Evolutionary conservation across 2,888 invertebrate genomes (phyloP), one percentile per base, ranked within the genome.

Genomic region (Pammene fasciana): DNA sequence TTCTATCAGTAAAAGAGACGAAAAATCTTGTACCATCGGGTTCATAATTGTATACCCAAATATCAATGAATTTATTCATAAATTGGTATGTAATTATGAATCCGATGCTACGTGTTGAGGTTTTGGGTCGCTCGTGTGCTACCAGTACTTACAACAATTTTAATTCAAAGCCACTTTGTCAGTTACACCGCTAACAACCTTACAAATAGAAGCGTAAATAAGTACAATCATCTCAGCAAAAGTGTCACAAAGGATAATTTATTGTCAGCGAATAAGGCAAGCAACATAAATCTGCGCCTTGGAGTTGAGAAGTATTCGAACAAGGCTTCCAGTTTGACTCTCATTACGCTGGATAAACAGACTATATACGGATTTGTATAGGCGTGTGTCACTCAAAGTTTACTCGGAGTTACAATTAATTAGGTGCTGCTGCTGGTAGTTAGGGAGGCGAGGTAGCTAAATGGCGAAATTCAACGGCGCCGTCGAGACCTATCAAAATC

Each of bases 271-370:
- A 59, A 59, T 59, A 59, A 46, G 26, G 11, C 59, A 13, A 26
- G 50, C n/a, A 14, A 14, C 45, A 59, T 59, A 59, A 59, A 59
- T 45, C n/a, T 59, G 59, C 34, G 59, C 45, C 59, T 59, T 45
- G 9, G 8, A 57, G 43, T 18, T 57, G 9, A 8, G 34, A 54
- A 54, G 54, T 54, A 54, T 54, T n/a, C n/a, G 34, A 54, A 54
- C 54, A 34, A 9, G 54, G 34, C 34, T n/a, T n/a, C 34, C n/a
- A 34, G 34, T 13, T 18, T n/a, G 26, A 52, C 13, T 52, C 52
- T 18, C 13, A 26, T 52, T 52, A 34, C 26, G 26, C 4, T 13
- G 34, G 34, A 36, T 54, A 54, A 54, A 54, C 54, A 34, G 34
- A n/a, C 3, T 7, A 11, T 38, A 38, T 26, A 18, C 52, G 34